A percentile compares a stretch with the other conserved stretches of the same genome.
Conservation (phyloP, 2,888 invertebrate genomes). For the Eupithecia pulchellata region DNA sequence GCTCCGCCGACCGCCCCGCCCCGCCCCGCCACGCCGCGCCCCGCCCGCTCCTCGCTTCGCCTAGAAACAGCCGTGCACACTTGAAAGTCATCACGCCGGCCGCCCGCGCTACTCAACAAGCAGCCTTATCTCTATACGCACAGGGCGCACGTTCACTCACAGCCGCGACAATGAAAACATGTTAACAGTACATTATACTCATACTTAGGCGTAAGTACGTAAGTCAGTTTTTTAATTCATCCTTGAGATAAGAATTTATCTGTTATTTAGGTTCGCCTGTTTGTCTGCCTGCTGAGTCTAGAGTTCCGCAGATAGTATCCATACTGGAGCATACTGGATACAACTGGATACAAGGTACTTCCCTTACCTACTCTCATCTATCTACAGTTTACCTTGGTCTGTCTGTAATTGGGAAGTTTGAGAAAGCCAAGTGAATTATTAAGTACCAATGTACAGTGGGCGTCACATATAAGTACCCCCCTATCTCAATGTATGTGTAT, state of each 20-base stretch:
- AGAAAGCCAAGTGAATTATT: neutral
- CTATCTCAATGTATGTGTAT: too few relatives aligned
- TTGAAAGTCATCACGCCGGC: constrained; percentile 24
- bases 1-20: too few relatives aligned
- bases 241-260: constrained; percentile 65
- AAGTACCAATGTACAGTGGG: too few relatives aligned
- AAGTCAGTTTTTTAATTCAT: constrained; percentile 60
- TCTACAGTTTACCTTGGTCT: too few relatives aligned
- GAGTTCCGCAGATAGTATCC: neutral
- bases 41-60: constrained; percentile 11
- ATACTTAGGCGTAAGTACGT: constrained; percentile 44
- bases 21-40: neutral
- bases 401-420: neutral
- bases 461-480: too few relatives aligned
- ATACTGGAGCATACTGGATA: too few relatives aligned
- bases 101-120: neutral
- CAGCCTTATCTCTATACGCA: neutral
- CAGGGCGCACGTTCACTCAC: constrained; percentile 19
- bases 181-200: constrained; percentile 58
- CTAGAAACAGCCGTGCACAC: constrained; percentile 25
- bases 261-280: constrained; percentile 40
- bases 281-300: neutral
- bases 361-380: too few relatives aligned
- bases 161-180: constrained; percentile 54
- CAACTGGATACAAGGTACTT: too few relatives aligned